phyloP scores from a whole-genome alignment of 1,140 invertebrate species.

The Helicoverpa zea region DNA sequence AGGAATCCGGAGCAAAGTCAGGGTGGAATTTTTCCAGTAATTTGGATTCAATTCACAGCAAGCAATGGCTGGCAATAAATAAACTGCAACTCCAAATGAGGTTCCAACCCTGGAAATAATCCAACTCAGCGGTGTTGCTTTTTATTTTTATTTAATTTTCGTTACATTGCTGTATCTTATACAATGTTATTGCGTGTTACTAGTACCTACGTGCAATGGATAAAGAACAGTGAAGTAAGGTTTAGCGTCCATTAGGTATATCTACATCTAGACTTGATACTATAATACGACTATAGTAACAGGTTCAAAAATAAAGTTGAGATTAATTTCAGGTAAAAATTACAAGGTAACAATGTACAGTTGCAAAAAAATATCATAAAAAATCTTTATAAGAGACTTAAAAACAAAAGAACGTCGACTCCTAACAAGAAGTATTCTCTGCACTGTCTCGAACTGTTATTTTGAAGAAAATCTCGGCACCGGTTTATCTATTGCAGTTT shows the following conservation, averaged over 20 bases:
- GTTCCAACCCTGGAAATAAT: constrained; percentile 65
- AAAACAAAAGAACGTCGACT: not conserved
- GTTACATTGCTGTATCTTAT: constrained; percentile 49
- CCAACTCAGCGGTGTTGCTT: constrained; percentile 59
- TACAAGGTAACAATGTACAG: too few species aligned
- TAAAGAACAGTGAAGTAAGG: too few species aligned
- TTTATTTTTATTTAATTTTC: constrained; percentile 56
- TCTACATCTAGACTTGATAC: too few species aligned
- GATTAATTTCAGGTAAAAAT: too few species aligned
- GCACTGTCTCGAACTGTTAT: constrained; percentile 20
- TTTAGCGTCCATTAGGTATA: too few species aligned
- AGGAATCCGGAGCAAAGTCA: constrained; percentile 52
- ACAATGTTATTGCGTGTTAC: not conserved
- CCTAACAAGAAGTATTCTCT: constrained; percentile 29
- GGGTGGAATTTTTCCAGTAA: constrained; percentile 66
- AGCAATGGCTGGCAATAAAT: constrained; percentile 66
- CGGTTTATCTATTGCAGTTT: constrained; percentile 36
- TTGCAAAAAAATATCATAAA: constrained; percentile 16
- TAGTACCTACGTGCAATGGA: not conserved
- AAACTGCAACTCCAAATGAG: constrained; percentile 67
- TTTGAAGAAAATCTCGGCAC: constrained; percentile 23
- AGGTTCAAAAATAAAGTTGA: too few species aligned
- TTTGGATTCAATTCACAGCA: constrained; percentile 71
- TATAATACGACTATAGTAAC: too few species aligned
- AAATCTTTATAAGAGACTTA: not conserved